A percentile compares a stretch with the other conserved stretches of the same genome.
phyloP scores from a whole-genome alignment of 2,888 invertebrate species.

The Oligia latruncula region DNA sequence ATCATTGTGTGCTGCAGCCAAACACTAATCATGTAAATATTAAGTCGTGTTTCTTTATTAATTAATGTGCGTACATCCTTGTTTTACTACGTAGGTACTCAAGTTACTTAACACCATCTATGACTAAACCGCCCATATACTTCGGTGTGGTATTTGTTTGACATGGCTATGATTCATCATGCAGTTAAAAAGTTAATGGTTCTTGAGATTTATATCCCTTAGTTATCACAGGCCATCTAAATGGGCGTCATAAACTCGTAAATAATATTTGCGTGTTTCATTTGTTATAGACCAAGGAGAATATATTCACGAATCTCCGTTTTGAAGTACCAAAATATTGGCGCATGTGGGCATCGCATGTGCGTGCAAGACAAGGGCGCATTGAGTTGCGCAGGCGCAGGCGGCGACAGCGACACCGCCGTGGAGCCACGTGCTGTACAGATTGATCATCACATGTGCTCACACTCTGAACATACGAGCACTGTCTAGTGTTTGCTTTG shows the following conservation, averaged over 20 bases:
- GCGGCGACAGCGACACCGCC: constrained; percentile 72
- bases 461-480: constrained; percentile 49
- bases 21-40: constrained; percentile 40
- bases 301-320: constrained; percentile 12
- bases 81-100: constrained; percentile 45
- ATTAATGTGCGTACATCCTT: constrained; percentile 41
- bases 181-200: constrained; percentile 56
- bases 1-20: constrained; percentile 44
- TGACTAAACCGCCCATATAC: constrained; percentile 47
- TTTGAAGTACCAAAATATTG: constrained; percentile 61
- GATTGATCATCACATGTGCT: constrained; percentile 77
- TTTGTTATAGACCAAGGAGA: constrained; percentile 39
- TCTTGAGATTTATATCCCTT: constrained; percentile 38
- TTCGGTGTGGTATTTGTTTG: constrained; percentile 49
- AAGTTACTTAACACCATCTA: constrained; percentile 23
- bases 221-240: constrained; percentile 24
- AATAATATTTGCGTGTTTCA: constrained; percentile 50
- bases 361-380: constrained; percentile 81
- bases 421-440: constrained; percentile 83
- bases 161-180: constrained; percentile 50
- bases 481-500: constrained; percentile 67
- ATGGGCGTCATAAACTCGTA: constrained; percentile 23
- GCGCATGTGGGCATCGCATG: constrained; percentile 84
- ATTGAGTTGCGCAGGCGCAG: constrained; percentile 73
- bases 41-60: constrained; percentile 42